Conservation (phyloP, 1,140 invertebrate species). For the Drosophila micromelanica region DNA sequence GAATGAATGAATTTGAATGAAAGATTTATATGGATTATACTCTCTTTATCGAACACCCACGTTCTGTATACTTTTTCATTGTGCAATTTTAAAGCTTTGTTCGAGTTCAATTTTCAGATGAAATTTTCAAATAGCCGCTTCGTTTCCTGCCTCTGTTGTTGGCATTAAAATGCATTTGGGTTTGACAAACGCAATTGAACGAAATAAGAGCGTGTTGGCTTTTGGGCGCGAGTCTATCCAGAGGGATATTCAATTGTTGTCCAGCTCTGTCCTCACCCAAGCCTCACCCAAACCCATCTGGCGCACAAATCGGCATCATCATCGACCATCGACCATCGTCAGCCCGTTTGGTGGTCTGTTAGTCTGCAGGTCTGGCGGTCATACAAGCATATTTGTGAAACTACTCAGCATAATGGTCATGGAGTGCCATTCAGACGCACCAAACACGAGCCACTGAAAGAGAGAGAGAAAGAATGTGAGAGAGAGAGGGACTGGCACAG, state of each 20-base stretch:
- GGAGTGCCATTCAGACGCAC: conserved; percentile 76
- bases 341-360: neutral
- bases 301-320: conserved; percentile 42
- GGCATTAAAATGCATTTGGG: conserved; percentile 62
- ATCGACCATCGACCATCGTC: conserved; percentile 23
- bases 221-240: conserved; percentile 13
- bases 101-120: conserved; percentile 35
- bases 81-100: conserved; percentile 30
- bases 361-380: conserved; percentile 23
- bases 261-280: conserved; percentile 53
- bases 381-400: conserved; percentile 64
- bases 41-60: neutral
- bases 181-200: conserved; percentile 69
- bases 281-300: conserved; percentile 50
- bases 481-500: conserved; percentile 10
- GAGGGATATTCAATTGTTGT: conserved; percentile 57
- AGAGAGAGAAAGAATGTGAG: no score
- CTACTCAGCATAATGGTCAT: conserved; percentile 80
- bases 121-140: conserved; percentile 10
- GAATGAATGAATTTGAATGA: no score
- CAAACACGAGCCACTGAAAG: conserved; percentile 32
- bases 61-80: neutral
- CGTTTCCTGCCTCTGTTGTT: conserved; percentile 21
- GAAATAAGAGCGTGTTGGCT: conserved; percentile 51
- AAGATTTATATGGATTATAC: neutral